These are phyloP conservation scores for Bellardia pandia DNA, from an alignment of 2,888 invertebrate species.

Conservation along the genomic window DNA sequence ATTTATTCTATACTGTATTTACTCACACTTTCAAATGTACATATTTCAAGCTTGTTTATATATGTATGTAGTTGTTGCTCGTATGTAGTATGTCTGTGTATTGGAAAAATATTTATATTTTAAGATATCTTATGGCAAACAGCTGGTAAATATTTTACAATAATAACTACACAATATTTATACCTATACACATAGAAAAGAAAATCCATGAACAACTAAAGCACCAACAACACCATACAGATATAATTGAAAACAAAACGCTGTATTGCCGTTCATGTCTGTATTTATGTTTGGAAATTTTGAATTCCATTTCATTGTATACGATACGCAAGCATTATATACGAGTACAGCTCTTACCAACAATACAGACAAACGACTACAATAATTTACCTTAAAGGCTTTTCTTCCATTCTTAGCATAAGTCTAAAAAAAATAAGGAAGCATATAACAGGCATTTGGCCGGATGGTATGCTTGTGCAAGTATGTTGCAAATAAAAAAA, in stretches of 20 bases:
- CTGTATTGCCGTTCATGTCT: slow-evolving; percentile 26
- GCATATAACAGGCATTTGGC: slow-evolving; percentile 21
- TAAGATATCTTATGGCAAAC: slow-evolving; percentile 49
- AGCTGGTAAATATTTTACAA: slow-evolving; percentile 59
- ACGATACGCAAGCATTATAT: neutral
- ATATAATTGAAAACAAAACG: neutral
- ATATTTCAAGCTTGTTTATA: neutral
- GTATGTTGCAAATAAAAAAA: slow-evolving; percentile 18
- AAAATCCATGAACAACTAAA: neutral
- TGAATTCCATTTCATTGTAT: slow-evolving; percentile 32
- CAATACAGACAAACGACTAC: slow-evolving; percentile 29
- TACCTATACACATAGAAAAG: neutral
- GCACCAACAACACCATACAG: neutral
- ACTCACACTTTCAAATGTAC: neutral
- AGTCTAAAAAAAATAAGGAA: slow-evolving; percentile 26
- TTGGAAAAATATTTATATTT: slow-evolving; percentile 53
- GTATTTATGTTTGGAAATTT: slow-evolving; percentile 42
- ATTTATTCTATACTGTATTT: neutral
- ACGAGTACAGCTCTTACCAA: neutral
- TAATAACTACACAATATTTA: slow-evolving; percentile 41
- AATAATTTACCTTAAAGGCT: slow-evolving; percentile 60
- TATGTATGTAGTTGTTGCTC: neutral
- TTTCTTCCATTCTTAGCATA: slow-evolving; percentile 9
- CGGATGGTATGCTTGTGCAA: neutral
- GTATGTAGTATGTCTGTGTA: neutral